These are phyloP conservation scores for Leucopsar rothschildi DNA, from an alignment of 2,113 vertebrate genomes.

Conservation along the genomic window DNA sequence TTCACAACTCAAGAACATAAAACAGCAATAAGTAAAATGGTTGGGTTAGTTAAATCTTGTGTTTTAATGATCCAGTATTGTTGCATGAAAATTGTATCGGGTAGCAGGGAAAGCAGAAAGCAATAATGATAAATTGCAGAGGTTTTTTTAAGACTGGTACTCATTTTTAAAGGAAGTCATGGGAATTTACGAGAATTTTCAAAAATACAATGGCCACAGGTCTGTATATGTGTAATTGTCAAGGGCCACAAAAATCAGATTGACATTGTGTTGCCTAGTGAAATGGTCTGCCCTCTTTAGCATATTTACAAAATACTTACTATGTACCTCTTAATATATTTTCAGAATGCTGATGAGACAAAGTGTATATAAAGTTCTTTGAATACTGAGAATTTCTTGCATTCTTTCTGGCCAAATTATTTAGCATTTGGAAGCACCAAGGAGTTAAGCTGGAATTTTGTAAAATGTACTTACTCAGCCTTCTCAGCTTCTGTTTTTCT, in stretches of 20 bases:
- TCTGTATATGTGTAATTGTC: neutral
- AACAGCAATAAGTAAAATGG: neutral
- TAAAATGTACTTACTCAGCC: conserved; percentile 85
- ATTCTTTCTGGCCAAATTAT: neutral
- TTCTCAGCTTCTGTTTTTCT: conserved; percentile 88
- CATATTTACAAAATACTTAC: neutral
- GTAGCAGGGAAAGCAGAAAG: neutral
- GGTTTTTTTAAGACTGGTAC: neutral
- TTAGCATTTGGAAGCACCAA: neutral
- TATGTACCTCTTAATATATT: neutral
- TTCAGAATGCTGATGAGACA: neutral
- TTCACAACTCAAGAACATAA: neutral
- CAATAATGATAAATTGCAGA: neutral
- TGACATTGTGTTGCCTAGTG: neutral
- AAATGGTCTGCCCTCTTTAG: neutral
- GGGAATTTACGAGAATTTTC: neutral
- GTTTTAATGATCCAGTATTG: neutral
- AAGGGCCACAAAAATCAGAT: neutral
- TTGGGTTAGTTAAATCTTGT: neutral
- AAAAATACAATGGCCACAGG: neutral
- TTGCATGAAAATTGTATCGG: neutral
- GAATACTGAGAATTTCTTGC: neutral
- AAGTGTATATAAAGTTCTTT: neutral
- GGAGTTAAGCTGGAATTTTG: neutral
- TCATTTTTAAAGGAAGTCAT: neutral